These are phyloP conservation scores for Psettodes erumei DNA, from an alignment of 2,113 vertebrate species.

Conservation along the genomic window DNA sequence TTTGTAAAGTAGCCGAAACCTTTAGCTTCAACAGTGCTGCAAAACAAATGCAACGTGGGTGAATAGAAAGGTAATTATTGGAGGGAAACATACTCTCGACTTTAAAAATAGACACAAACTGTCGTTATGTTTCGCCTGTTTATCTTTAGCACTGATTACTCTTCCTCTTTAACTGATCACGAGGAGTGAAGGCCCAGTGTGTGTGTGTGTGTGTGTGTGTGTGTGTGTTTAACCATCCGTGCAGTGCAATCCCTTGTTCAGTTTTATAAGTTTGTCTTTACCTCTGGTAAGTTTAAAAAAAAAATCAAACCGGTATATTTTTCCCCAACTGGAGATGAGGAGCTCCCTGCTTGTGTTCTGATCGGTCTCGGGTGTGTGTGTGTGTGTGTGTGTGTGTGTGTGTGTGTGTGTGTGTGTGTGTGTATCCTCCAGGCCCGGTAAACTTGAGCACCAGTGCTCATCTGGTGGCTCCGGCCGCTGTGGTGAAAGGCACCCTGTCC, in stretches of 20 bases:
- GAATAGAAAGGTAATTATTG: not conserved
- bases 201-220: no score
- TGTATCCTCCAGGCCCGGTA: conserved; percentile 88
- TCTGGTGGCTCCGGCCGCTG: conserved; percentile 91
- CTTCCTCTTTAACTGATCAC: not conserved
- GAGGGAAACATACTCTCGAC: not conserved
- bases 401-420: not conserved
- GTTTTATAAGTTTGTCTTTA: conserved; percentile 51
- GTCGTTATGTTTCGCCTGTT: not conserved
- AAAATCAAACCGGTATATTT: not conserved
- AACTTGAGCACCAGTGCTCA: conserved; percentile 92
- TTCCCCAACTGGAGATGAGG: not conserved
- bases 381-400: not conserved
- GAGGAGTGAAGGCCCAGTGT: not conserved
- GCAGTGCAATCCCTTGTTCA: conserved; percentile 23
- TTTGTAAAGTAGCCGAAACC: not conserved
- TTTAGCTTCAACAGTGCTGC: not conserved
- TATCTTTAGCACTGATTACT: not conserved
- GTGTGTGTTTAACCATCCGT: no score
- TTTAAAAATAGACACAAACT: not conserved
- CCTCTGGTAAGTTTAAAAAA: not conserved
- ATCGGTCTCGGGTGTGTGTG: not conserved
- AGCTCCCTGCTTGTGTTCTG: not conserved
- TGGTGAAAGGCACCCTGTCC: conserved; percentile 94
- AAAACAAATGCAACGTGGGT: not conserved